A percentile compares a stretch with the other conserved stretches of the same genome.
phyloP scores from a whole-genome alignment of 2,797 vertebrate species.

The Erpetoichthys calabaricus region DNA sequence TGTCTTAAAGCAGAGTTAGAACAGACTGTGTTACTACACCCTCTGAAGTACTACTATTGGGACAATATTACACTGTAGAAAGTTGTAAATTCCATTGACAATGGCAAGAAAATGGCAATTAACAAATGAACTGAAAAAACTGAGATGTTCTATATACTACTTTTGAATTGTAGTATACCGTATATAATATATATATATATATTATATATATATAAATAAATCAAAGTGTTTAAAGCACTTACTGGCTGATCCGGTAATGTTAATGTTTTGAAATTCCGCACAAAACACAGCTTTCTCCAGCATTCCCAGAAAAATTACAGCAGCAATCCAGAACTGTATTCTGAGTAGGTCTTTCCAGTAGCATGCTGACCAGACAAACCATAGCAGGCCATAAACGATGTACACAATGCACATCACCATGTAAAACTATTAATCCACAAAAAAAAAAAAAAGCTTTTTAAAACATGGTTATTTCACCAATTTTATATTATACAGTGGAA shows the following conservation, averaged over 20 bases:
- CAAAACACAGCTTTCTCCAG: slow-evolving; percentile 78
- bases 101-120: too few relatives aligned
- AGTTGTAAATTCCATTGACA: too few relatives aligned
- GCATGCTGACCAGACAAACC: slow-evolving; percentile 72
- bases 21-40: too few relatives aligned
- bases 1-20: too few relatives aligned
- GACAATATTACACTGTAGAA: too few relatives aligned
- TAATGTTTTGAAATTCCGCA: slow-evolving; percentile 73
- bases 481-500: too few relatives aligned
- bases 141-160: too few relatives aligned
- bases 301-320: slow-evolving; percentile 77
- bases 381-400: slow-evolving; percentile 66
- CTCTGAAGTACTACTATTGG: too few relatives aligned
- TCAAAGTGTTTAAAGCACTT: slow-evolving; percentile 25
- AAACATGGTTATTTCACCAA: not conserved
- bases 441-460: not conserved
- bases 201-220: too few relatives aligned
- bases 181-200: too few relatives aligned
- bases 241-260: slow-evolving; percentile 58
- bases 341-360: slow-evolving; percentile 79
- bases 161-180: too few relatives aligned
- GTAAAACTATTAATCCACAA: slow-evolving; percentile 56
- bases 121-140: too few relatives aligned
- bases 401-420: slow-evolving; percentile 79
- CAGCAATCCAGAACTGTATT: slow-evolving; percentile 83